A percentile compares a stretch with the other conserved stretches of the same genome.
Conservation (phyloP, 2,797 vertebrate genomes). For the Limnodromus scolopaceus region DNA sequence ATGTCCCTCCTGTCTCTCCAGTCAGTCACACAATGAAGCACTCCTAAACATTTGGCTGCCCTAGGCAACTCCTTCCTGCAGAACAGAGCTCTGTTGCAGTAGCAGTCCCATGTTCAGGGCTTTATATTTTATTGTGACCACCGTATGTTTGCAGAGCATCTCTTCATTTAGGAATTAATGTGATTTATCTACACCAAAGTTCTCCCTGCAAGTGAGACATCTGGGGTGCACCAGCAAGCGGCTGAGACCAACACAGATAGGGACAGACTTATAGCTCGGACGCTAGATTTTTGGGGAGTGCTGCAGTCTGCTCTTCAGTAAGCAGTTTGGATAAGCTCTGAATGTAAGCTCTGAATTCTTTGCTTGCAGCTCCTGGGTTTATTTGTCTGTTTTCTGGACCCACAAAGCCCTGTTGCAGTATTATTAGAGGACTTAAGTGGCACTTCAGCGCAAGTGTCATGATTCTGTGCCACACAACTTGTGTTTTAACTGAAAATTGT, state of each 20-base stretch:
- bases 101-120: not conserved
- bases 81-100: not conserved
- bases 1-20: not conserved
- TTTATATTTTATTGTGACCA: not conserved
- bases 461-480: not conserved
- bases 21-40: not conserved
- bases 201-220: not conserved
- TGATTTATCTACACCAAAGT: not conserved
- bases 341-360: not conserved
- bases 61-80: not conserved
- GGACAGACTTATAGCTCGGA: not conserved
- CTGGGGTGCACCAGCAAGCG: not conserved
- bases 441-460: not conserved
- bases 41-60: not conserved
- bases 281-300: not conserved
- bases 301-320: not conserved
- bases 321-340: too few species aligned
- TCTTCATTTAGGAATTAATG: not conserved
- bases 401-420: not conserved
- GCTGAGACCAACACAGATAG: rapidly evolving
- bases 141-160: not conserved
- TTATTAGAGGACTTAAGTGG: not conserved
- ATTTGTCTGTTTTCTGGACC: not conserved
- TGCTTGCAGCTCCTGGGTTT: not conserved
- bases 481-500: not conserved